A percentile compares a stretch with the other conserved stretches of the same genome.
These are phyloP conservation scores for Diadegma fenestrale DNA, from an alignment of 2,888 invertebrate genomes.

Conservation along the genomic window DNA sequence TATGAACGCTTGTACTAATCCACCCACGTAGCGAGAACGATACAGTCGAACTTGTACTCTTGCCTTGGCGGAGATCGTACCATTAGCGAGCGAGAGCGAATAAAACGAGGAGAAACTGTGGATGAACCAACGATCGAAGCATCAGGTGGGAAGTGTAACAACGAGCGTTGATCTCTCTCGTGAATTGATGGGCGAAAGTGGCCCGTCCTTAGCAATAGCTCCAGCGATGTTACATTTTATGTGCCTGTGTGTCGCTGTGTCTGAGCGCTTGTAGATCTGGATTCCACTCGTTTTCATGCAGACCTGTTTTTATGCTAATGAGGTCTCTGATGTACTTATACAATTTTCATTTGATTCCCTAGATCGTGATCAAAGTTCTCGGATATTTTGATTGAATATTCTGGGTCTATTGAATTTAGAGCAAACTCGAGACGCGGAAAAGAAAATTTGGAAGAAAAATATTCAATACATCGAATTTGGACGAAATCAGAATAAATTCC, in stretches of 20 bases:
- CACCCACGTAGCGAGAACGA: conserved; percentile 54
- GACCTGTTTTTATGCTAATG: conserved; percentile 50
- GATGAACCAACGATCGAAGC: conserved; percentile 25
- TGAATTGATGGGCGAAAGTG: conserved; percentile 56
- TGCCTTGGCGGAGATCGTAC: conserved; percentile 13
- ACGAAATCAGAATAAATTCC: background rate
- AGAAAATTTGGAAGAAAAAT: background rate
- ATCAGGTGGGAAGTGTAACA: conserved; percentile 63
- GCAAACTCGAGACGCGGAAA: background rate
- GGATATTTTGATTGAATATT: conserved; percentile 27
- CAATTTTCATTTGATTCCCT: conserved; percentile 20
- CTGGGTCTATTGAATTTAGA: conserved; percentile 11
- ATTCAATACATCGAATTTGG: background rate
- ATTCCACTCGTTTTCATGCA: conserved; percentile 47
- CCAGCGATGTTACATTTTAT: conserved; percentile 15
- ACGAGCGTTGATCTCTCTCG: conserved; percentile 56
- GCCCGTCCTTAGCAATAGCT: conserved; percentile 43
- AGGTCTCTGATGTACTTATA: conserved; percentile 25
- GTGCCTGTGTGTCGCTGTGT: conserved; percentile 4
- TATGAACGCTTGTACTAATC: conserved; percentile 41
- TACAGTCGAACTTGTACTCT: conserved; percentile 39
- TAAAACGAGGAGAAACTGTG: conserved; percentile 25
- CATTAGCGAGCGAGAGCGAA: conserved; percentile 39
- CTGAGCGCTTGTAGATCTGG: conserved; percentile 2
- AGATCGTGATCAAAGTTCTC: conserved; percentile 24